Percentiles rank a stretch among this genome's conserved stretches.
These are phyloP conservation scores for Bubo scandiacus DNA, from an alignment of 2,113 vertebrate genomes.

Conservation along the genomic window DNA sequence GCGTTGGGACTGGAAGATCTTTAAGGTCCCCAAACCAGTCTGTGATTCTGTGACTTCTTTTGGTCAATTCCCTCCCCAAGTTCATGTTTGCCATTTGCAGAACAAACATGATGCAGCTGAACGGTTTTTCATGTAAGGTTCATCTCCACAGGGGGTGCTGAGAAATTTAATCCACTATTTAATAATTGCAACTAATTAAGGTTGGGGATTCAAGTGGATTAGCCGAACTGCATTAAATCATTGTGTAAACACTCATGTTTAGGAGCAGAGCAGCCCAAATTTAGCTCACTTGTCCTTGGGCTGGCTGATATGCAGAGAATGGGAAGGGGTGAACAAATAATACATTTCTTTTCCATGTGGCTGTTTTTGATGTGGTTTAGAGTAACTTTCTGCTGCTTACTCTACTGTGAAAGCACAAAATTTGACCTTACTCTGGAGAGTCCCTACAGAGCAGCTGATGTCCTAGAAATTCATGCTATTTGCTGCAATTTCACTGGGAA, in stretches of 20 bases:
- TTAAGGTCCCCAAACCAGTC: no score
- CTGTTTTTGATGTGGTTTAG: background rate
- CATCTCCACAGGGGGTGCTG: background rate
- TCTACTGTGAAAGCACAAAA: background rate
- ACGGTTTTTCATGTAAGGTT: no score
- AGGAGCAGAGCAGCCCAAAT: background rate
- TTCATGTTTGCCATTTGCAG: background rate
- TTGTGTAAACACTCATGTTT: background rate
- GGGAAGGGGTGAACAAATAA: background rate
- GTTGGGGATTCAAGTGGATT: constrained; percentile 18
- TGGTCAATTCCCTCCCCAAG: background rate
- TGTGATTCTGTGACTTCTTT: no score
- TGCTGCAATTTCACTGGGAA: background rate
- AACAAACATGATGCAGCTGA: background rate
- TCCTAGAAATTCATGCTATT: background rate
- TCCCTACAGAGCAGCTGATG: background rate
- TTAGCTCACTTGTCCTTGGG: background rate
- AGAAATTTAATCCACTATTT: constrained; percentile 11
- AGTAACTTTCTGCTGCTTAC: background rate
- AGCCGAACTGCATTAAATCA: background rate
- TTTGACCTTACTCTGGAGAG: background rate
- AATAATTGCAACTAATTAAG: background rate
- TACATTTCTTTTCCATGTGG: background rate
- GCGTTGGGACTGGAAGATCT: no score
- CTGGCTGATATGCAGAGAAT: background rate